Base-by-base conservation (phyloP, 2,113 vertebrate species). In the Rynchops niger region DNA sequence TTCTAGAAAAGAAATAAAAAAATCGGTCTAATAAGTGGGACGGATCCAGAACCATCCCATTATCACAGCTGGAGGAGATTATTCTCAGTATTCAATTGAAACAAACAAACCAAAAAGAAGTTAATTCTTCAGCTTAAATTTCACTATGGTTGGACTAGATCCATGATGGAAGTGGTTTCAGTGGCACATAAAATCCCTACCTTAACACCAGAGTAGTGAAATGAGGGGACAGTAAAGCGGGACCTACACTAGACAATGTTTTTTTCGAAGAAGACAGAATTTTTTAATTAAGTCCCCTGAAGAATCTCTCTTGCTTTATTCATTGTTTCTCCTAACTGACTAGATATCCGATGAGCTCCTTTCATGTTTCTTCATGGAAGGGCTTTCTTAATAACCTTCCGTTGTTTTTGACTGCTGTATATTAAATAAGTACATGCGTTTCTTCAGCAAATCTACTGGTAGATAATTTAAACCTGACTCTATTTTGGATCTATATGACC, bases 1-100 rank as follows among this genome's bases (percentile, higher is more conserved):
- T 88, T 86, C 79, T 80, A 65, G 84, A 78, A 56, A 88, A 87
- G 43, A 90, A 93, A 76, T 45, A 27, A 43, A 93, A 59, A 18
- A 47, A 32, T n/a, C 42, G 32, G 36, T 50, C 58, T 69, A 69
- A 85, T 43, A 81, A 82, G 29, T 42, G 40, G 43, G 53, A 82
- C 14, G 56, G 73, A 85, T 73, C 27, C 34, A 69, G 53, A 82
- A 27, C 38, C 34, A 62, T 49, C 13, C 25, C 61, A 59, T 61
- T 79, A 53, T 49, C 49, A 50, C 58, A 93, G 71, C 49, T 76
- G 78, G 34, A 79, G 21, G 56, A 91, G 15, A 61, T 91, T 69
- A n/a, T 93, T 80, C 40, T 82, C 65, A 58, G 49, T 72, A 88
- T 42, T 90, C 25, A 80, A 32, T 65, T 80, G 30, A 77, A 91